These are phyloP conservation scores for Oscarella lobularis DNA, from an alignment of 37 sponge, comb jelly and placozoan genomes.

Conservation along the genomic window DNA sequence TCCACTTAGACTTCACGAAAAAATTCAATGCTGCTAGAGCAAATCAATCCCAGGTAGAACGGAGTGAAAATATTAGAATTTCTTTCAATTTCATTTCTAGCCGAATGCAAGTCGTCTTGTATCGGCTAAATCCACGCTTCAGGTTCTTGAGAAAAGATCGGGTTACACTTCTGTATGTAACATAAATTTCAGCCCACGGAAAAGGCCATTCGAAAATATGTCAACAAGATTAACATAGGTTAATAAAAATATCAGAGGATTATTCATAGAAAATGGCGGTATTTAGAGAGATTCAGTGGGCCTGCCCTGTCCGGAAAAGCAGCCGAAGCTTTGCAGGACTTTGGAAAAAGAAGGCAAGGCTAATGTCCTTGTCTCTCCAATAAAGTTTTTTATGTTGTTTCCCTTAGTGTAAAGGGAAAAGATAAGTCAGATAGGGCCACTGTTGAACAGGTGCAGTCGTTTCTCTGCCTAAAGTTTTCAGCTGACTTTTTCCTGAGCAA, in stretches of 20 bases:
- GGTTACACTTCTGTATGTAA: no score
- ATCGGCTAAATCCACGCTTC: no score
- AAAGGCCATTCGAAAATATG: constrained; percentile 45
- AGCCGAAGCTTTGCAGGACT: constrained; percentile 15
- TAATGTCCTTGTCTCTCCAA: not conserved
- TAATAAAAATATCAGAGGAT: not conserved
- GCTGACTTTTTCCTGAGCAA: not conserved
- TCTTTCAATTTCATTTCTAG: not conserved
- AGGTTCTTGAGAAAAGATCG: no score
- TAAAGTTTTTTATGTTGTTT: constrained; percentile 16
- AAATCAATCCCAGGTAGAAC: no score
- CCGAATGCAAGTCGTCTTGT: not conserved
- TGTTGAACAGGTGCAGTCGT: constrained; percentile 31
- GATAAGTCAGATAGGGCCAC: constrained; percentile 89
- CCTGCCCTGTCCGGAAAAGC: constrained; percentile 9
- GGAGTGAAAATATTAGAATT: no score
- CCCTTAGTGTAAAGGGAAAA: constrained; percentile 25
- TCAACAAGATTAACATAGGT: constrained; percentile 60
- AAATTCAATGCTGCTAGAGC: constrained; percentile 46
- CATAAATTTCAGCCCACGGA: constrained; percentile 21
- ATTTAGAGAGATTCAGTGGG: not conserved
- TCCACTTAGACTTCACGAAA: constrained; percentile 56
- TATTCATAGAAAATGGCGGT: not conserved
- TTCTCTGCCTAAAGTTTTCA: not conserved
- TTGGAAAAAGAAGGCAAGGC: constrained; percentile 12